Conservation (phyloP, 2,113 vertebrate genomes). For the Fulica atra region DNA sequence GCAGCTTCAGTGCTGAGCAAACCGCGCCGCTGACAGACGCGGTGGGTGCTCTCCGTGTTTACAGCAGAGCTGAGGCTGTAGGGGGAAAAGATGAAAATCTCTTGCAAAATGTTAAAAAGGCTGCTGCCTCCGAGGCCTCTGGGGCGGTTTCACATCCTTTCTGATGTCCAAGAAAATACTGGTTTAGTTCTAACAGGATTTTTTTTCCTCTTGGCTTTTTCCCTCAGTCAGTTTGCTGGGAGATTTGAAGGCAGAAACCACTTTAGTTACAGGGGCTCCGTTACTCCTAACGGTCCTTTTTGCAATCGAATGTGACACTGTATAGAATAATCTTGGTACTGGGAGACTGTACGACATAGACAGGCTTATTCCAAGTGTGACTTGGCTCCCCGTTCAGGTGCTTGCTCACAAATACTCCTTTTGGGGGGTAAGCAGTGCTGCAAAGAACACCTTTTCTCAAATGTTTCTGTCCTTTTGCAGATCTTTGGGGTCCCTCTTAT, state of each 20-base stretch:
- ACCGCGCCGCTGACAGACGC: conserved; percentile 14
- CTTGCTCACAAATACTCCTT: not conserved
- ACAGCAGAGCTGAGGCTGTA: conserved; percentile 17
- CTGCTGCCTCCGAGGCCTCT: conserved; percentile 56
- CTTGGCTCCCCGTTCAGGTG: not conserved
- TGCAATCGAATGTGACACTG: conserved; percentile 57
- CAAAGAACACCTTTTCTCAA: not conserved
- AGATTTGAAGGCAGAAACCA: conserved; percentile 54
- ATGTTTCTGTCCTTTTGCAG: not conserved
- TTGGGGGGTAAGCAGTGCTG: too few species aligned
- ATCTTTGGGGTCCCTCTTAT: fast-evolving
- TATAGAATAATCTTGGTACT: not conserved
- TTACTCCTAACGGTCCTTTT: conserved; percentile 19
- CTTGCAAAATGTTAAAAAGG: conserved; percentile 43
- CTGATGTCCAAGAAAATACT: conserved; percentile 54
- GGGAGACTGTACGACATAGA: not conserved
- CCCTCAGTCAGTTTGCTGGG: conserved; percentile 15
- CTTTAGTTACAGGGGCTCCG: conserved; percentile 58
- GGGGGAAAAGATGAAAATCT: conserved; percentile 52
- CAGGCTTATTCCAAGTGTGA: not conserved
- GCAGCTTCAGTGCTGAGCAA: conserved; percentile 47
- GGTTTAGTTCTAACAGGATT: conserved; percentile 37
- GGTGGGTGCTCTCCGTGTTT: not conserved
- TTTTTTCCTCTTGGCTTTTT: not conserved
- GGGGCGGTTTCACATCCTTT: conserved; percentile 32